phyloP scores from a whole-genome alignment of 2,888 invertebrate species.

The Ptychoptera albimana region DNA sequence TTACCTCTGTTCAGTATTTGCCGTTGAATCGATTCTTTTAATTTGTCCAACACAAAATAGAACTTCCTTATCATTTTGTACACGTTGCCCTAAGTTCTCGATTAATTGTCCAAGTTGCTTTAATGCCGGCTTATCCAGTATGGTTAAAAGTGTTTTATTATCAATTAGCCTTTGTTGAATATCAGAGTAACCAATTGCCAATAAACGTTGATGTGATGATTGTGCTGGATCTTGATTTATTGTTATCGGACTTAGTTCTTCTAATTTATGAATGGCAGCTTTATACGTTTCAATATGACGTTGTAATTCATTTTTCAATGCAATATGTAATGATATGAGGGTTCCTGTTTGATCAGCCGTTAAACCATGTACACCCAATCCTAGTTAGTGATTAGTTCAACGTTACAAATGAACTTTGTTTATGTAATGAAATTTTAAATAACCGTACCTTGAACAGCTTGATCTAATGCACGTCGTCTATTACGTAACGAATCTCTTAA shows the following conservation, averaged over 20 bases:
- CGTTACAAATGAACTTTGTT: slow-evolving; percentile 1
- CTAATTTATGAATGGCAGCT: slow-evolving; percentile 70
- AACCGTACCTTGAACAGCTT: slow-evolving; percentile 59
- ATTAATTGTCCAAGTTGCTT: slow-evolving; percentile 56
- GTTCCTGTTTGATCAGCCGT: slow-evolving; percentile 46
- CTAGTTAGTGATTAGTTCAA: not conserved
- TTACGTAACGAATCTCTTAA: slow-evolving; percentile 50
- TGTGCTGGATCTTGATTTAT: slow-evolving; percentile 59
- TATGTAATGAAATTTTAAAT: slow-evolving; percentile 8
- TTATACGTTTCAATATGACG: slow-evolving; percentile 74
- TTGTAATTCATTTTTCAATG: slow-evolving; percentile 69
- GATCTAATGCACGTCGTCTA: slow-evolving; percentile 57
- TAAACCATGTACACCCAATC: slow-evolving; percentile 68
- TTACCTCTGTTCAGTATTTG: slow-evolving; percentile 44
- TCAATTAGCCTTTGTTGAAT: slow-evolving; percentile 82
- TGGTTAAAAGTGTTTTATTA: slow-evolving; percentile 76
- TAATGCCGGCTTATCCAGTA: slow-evolving; percentile 65
- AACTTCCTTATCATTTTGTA: slow-evolving; percentile 83
- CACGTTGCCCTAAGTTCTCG: slow-evolving; percentile 55
- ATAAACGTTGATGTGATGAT: slow-evolving; percentile 76
- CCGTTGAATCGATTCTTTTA: slow-evolving; percentile 44
- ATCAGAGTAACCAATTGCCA: slow-evolving; percentile 69
- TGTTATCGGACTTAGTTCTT: slow-evolving; percentile 46
- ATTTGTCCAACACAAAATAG: slow-evolving; percentile 54
- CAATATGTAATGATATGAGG: slow-evolving; percentile 63